Percentiles rank a stretch among this genome's conserved stretches.
These are phyloP conservation scores for Chelonia mydas DNA, from an alignment of 2,797 vertebrate species.

Conservation along the genomic window DNA sequence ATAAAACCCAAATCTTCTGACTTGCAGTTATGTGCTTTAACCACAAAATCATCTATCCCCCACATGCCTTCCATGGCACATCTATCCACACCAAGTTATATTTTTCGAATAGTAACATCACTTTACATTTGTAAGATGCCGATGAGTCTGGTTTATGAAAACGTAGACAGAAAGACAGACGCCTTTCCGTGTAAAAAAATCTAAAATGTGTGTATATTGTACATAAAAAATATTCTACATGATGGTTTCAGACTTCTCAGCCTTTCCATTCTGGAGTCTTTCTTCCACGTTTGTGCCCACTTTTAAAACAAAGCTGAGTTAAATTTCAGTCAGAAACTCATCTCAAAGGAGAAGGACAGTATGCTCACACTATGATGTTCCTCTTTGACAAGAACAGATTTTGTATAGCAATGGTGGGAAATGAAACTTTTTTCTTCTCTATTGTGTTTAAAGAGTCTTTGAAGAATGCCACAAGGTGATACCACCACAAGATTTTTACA, in stretches of 20 bases:
- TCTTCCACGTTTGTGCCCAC: neutral
- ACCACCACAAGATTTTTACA: slow-evolving; percentile 71
- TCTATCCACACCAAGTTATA: neutral
- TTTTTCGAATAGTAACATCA: neutral
- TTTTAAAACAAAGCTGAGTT: neutral
- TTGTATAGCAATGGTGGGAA: neutral
- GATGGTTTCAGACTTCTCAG: neutral
- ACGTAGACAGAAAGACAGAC: neutral
- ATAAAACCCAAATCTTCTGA: neutral
- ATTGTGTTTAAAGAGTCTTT: slow-evolving; percentile 71
- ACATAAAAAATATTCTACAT: neutral
- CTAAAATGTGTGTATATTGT: neutral
- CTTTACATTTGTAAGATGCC: neutral
- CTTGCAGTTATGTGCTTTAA: neutral
- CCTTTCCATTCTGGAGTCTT: neutral
- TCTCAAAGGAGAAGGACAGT: neutral
- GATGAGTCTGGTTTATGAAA: neutral
- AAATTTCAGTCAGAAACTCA: neutral
- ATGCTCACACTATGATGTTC: neutral
- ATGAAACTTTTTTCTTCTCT: neutral
- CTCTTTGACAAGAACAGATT: neutral
- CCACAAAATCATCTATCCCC: neutral
- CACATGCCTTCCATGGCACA: neutral
- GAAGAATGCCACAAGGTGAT: slow-evolving; percentile 65
- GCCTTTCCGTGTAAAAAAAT: neutral